Conservation (phyloP, 2,113 vertebrate genomes). For the Bos taurus region ARS-UCD2.0 NC_037351.1:27729001-27729500, state of each 20-base stretch:
- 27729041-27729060: background rate
- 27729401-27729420: background rate
- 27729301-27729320: background rate
- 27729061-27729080: background rate
- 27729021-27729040: background rate
- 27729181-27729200: background rate
- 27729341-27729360: background rate
- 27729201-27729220: background rate
- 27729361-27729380: background rate
- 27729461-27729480: rapidly evolving
- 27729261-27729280: background rate
- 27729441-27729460: background rate
- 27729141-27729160: background rate
- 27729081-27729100: background rate
- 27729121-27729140: background rate
- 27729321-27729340: background rate
- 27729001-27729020: rapidly evolving
- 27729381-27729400: background rate
- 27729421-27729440: background rate
- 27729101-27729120: background rate
- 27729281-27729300: background rate
- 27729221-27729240: background rate
- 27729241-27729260: background rate
- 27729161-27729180: background rate
- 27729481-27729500: background rate